Conservation (phyloP, 2,888 invertebrate genomes). For the Stenodera caucasica region DNA sequence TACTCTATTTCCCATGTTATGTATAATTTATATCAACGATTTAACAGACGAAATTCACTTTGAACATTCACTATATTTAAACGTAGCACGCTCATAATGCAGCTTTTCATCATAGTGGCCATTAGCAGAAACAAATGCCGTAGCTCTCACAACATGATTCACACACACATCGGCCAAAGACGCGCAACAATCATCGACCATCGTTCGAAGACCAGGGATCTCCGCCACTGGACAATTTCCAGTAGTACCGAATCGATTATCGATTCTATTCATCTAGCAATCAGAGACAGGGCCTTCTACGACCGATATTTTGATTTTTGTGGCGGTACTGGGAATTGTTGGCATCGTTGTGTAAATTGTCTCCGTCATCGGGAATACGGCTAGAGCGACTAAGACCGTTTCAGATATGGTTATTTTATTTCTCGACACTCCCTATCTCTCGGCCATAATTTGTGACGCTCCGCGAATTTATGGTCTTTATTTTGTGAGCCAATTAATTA, state of each 20-base stretch:
- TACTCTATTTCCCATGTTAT: slow-evolving; percentile 17
- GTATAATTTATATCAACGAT: slow-evolving; percentile 29
- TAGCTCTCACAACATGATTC: slow-evolving; percentile 55
- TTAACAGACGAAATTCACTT: slow-evolving; percentile 20
- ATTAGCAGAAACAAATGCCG: slow-evolving; percentile 55
- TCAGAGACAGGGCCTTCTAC: too few species aligned
- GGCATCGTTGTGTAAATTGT: background rate
- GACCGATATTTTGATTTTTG: too few species aligned
- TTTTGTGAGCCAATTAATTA: slow-evolving; percentile 59
- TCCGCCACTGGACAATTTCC: too few species aligned
- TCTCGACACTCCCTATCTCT: slow-evolving; percentile 57
- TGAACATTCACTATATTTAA: slow-evolving; percentile 2
- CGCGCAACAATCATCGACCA: too few species aligned
- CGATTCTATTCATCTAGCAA: too few species aligned
- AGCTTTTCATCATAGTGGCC: slow-evolving; percentile 44
- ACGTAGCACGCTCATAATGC: slow-evolving; percentile 10
- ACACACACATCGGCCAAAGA: slow-evolving; percentile 55
- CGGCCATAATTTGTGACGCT: slow-evolving; percentile 58
- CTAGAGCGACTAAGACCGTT: slow-evolving; percentile 30
- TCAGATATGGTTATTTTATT: slow-evolving; percentile 57
- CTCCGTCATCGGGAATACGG: background rate
- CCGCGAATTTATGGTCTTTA: slow-evolving; percentile 58
- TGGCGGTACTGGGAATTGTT: background rate
- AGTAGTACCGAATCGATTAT: too few species aligned
- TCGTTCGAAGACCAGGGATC: too few species aligned